These are phyloP conservation scores for Hypsopygia costalis DNA, from an alignment of 2,888 invertebrate genomes.

Conservation along the genomic window DNA sequence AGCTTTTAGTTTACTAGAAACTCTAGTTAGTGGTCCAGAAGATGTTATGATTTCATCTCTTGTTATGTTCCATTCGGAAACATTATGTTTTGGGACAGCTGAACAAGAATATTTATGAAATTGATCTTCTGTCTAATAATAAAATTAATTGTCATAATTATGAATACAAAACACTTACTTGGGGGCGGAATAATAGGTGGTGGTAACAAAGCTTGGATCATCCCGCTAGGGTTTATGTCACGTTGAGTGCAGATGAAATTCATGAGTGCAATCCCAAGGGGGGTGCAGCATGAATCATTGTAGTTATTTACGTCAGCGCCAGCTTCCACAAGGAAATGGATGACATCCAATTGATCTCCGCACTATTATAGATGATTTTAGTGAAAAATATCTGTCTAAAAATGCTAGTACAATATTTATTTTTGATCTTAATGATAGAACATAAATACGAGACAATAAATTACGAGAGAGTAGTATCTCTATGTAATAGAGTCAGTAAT, in stretches of 20 bases:
- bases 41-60: slow-evolving; percentile 22
- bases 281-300: slow-evolving; percentile 79
- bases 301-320: slow-evolving; percentile 69
- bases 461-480: no score
- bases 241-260: slow-evolving; percentile 46
- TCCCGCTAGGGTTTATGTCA: slow-evolving; percentile 33
- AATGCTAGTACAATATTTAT: no score
- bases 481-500: no score
- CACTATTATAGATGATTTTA: slow-evolving; percentile 42
- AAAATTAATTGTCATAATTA: background rate
- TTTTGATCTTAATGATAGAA: no score
- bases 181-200: slow-evolving; percentile 19
- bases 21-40: slow-evolving; percentile 18
- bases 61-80: slow-evolving; percentile 52
- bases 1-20: slow-evolving; percentile 31
- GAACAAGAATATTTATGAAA: slow-evolving; percentile 3
- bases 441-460: no score
- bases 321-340: slow-evolving; percentile 67
- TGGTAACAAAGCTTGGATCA: slow-evolving; percentile 45
- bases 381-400: no score
- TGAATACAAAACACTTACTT: slow-evolving; percentile 25
- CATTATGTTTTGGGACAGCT: slow-evolving; percentile 24
- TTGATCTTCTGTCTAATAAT: background rate
- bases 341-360: slow-evolving; percentile 48
- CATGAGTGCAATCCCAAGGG: slow-evolving; percentile 63